Base-by-base conservation (phyloP, 1,140 invertebrate genomes). In the Vollenhovia emeryi region DNA sequence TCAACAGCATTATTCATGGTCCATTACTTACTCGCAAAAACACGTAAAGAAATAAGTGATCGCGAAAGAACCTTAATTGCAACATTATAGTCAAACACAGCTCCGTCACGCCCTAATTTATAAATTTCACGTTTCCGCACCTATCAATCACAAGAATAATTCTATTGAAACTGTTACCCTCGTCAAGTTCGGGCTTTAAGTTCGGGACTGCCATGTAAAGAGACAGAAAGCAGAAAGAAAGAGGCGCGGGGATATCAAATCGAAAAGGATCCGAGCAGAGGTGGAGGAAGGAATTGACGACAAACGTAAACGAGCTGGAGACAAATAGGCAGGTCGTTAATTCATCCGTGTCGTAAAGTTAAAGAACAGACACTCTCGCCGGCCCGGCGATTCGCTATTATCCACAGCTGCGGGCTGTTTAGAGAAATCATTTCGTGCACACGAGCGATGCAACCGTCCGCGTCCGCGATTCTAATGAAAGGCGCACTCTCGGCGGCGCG, bases 381-480 rank as follows among this genome's bases (percentile, higher is more conserved):
- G 52, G 21, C 30, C 33, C 15, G 64, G 75, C 68, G 80, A 84
- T 89, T 83, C 62, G 30, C 55, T 84, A 83, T 89, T 89, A 89
- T 89, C 85, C 59, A 87, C 71, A 87, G 86, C 90, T 73, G 66
- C 48, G 62, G 91, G 85, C 84, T 84, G 66, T 86, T 91, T 89
- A 89, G 87, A 92, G 90, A 92, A 91, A 93, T 93, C 89, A 90
- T 91, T 93, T 91, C 62, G 83, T 84, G 86, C 74, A 74, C 83
- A 74, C 83, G 86, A 71, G 43, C 45, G 90, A 89, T 93, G 91
- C 92, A 92, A 69, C 79, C 40, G 40, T 66, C 62, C 80, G 76
- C 84, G 82, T 88, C 69, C 83, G 33, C 80, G 87, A 88, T 90
- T 91, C 90, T 91, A 92, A 93, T 91, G 92, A 93, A 74, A 86